A percentile compares a stretch with the other conserved stretches of the same genome.
phyloP scores from a whole-genome alignment of 1,140 invertebrate species.

The Drosophila miranda region DNA sequence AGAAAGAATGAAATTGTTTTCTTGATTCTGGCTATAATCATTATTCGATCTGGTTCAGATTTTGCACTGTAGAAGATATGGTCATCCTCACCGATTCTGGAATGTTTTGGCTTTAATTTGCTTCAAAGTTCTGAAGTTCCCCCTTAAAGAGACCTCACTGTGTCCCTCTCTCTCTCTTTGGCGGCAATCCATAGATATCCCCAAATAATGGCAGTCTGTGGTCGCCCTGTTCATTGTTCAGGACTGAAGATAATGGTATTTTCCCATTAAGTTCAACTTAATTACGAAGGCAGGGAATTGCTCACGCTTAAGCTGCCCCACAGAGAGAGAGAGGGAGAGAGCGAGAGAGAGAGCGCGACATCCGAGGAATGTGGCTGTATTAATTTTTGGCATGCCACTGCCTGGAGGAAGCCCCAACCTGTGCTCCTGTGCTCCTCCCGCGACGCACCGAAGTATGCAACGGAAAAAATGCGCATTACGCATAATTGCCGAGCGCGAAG shows the following conservation, averaged over 20 bases:
- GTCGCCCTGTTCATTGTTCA: not conserved
- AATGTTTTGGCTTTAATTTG: no score
- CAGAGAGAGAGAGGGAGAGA: not conserved
- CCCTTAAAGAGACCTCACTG: no score
- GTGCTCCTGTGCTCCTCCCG: not conserved
- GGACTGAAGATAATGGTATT: constrained; percentile 10
- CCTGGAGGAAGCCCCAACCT: constrained; percentile 1
- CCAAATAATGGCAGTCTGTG: no score
- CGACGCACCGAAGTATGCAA: constrained; percentile 66
- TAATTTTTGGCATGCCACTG: constrained; percentile 63
- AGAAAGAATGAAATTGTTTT: no score
- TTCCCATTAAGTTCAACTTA: constrained; percentile 62
- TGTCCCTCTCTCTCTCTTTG: no score
- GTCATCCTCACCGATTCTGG: no score
- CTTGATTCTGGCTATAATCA: no score
- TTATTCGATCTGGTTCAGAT: no score
- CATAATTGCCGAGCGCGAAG: constrained; percentile 53
- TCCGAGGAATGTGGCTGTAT: constrained; percentile 65
- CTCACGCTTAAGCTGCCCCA: constrained; percentile 33
- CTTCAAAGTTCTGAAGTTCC: no score
- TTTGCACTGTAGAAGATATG: no score
- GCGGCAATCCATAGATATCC: no score
- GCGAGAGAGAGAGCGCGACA: no score
- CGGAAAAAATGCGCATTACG: constrained; percentile 70
- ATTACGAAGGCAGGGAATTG: constrained; percentile 46